Percentiles rank a stretch among this genome's conserved stretches.
Evolutionary conservation across 2,113 vertebrate genomes (phyloP).

Genomic region (Alethe diademata): DNA sequence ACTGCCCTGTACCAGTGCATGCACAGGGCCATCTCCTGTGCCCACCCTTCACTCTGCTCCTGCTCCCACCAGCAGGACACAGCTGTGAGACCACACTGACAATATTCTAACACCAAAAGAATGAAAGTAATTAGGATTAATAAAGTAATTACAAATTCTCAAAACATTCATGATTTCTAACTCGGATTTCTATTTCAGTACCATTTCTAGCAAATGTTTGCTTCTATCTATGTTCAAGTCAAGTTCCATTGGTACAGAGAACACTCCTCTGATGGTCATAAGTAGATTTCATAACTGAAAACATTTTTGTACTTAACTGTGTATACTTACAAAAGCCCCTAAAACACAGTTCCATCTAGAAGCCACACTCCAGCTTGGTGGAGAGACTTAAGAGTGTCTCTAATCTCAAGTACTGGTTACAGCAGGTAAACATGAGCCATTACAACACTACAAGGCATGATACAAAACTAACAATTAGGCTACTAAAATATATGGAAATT

Average conservation of each 20-base stretch:
- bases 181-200: neutral
- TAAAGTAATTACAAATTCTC: neutral
- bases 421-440: neutral
- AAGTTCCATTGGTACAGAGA: neutral
- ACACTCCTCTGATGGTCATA: neutral
- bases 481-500: neutral
- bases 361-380: neutral
- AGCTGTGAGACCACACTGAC: neutral
- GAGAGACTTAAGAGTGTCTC: neutral
- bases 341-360: neutral
- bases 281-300: neutral
- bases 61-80: neutral
- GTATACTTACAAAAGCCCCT: neutral
- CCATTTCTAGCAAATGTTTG: neutral
- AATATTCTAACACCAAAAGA: neutral
- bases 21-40: neutral
- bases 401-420: neutral
- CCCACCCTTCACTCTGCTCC: neutral
- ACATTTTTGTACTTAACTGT: neutral
- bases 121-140: neutral
- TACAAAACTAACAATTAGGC: neutral
- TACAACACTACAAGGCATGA: neutral
- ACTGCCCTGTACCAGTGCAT: accelerated
- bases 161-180: neutral
- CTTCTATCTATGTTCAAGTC: neutral